Evolutionary conservation across 2,888 invertebrate genomes (phyloP), one percentile per base, ranked within the genome.

Genomic region (Serrognathus titanus): DNA sequence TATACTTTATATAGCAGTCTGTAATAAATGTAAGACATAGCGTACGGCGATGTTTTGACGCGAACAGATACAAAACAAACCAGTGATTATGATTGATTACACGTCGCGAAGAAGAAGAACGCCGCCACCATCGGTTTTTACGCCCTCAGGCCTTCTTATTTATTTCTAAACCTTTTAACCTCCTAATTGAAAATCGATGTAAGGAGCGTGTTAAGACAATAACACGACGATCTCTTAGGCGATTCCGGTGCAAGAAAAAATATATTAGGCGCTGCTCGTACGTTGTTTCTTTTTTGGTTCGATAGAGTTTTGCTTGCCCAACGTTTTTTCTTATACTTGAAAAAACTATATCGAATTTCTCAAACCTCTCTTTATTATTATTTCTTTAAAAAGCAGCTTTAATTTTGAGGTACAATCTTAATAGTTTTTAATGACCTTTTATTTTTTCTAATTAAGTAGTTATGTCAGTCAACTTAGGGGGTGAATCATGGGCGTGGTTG

Each of bases 121-220:
- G 37, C 12, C 12, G 20, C 20, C 16, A 35, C 24, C 24, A 7
- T 31, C 24, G 24, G 24, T 36, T 49, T 36, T 36, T 36, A 20
- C 49, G 3, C 36, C 49, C 16, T 10, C 36, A n/a, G 9, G 13
- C 10, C 16, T 36, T 38, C 20, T 13, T 49, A 37, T 49, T 37
- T 49, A 49, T 38, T 49, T 49, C 49, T 49, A 11, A 49, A 49
- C 49, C 49, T 49, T 49, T 49, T 49, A 49, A 49, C 49, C 49
- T 49, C 49, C 38, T 49, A 49, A 49, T 49, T 49, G 49, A 49
- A 49, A 49, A 49, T 49, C 49, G 38, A 49, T 49, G 49, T 49
- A 20, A 43, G 43, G 10, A 43, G 13, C 36, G 20, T 20, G 16
- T 10, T 43, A 43, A 43, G 43, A 43, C 43, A 20, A 43, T 43